Conservation (phyloP, 2,113 vertebrate genomes). For the Neofelis nebulosa region DNA sequence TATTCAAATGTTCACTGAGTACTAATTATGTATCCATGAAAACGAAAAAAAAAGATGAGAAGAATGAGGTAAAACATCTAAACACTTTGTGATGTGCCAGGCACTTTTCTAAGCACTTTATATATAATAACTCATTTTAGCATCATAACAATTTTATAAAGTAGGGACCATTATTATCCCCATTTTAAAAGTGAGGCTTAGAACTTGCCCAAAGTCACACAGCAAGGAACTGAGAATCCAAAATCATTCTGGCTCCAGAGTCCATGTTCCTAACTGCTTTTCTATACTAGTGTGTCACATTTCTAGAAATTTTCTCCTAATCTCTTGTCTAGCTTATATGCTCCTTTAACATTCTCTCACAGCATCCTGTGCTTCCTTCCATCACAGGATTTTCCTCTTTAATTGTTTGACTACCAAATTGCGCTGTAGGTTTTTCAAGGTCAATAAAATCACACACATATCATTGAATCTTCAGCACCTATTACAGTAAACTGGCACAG, state of each 20-base stretch:
- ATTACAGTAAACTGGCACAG: not conserved
- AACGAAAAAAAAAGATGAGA: not conserved
- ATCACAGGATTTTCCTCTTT: not conserved
- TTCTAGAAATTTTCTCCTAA: not conserved
- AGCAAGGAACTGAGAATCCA: not conserved
- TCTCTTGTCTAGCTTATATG: not conserved
- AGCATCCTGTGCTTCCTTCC: not conserved
- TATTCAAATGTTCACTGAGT: conserved; percentile 29
- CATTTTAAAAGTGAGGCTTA: not conserved
- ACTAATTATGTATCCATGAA: not conserved
- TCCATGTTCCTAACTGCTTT: not conserved
- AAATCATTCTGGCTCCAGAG: not conserved
- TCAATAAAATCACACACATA: not conserved
- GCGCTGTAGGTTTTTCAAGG: not conserved
- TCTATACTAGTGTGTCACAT: not conserved
- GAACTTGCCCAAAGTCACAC: not conserved
- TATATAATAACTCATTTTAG: not conserved
- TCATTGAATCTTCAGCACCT: not conserved
- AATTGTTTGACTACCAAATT: not conserved
- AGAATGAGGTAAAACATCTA: not conserved
- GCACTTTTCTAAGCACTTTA: not conserved
- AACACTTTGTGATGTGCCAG: not conserved
- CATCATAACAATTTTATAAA: not conserved
- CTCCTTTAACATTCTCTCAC: not conserved
- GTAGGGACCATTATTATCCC: not conserved